A percentile compares a stretch with the other conserved stretches of the same genome.
phyloP scores from a whole-genome alignment of 2,888 invertebrate species.

The Xiphydria camelus region DNA sequence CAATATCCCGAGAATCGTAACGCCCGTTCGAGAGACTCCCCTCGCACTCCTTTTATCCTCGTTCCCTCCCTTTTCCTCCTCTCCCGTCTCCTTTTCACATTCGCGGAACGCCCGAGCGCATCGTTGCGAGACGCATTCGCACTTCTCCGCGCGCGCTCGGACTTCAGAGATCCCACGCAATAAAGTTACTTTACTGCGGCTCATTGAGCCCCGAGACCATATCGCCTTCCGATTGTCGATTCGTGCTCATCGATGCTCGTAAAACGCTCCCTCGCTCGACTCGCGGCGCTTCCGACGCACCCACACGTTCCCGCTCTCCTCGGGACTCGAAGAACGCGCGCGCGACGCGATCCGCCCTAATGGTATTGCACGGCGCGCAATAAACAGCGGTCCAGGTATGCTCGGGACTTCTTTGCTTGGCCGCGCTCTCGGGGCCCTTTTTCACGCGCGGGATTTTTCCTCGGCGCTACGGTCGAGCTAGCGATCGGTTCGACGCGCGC shows the following conservation, averaged over 20 bases:
- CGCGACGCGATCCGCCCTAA: too few relatives aligned
- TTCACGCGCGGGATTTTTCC: too few relatives aligned
- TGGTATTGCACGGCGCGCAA: background rate
- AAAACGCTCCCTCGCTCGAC: conserved; percentile 29
- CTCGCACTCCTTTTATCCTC: background rate
- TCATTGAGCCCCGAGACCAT: conserved; percentile 32
- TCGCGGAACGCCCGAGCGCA: too few relatives aligned
- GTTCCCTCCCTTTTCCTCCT: background rate
- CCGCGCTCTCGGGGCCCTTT: too few relatives aligned
- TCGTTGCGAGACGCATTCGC: conserved; percentile 24
- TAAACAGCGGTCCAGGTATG: too few relatives aligned
- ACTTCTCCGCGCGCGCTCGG: conserved; percentile 20
- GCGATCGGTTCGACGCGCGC: conserved; percentile 11
- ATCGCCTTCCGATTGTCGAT: conserved; percentile 40
- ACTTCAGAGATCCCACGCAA: conserved; percentile 17
- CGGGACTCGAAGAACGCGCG: too few relatives aligned
- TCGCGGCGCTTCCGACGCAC: too few relatives aligned
- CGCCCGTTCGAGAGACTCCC: background rate
- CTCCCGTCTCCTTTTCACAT: conserved; percentile 8
- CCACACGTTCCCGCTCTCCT: too few relatives aligned
- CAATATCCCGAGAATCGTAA: background rate
- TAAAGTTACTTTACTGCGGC: conserved; percentile 35
- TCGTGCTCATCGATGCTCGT: conserved; percentile 34
- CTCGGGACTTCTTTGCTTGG: too few relatives aligned
- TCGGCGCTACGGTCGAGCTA: conserved; percentile 4